Evolutionary conservation across 2,888 invertebrate genomes (phyloP), one percentile per base, ranked within the genome.

Genomic region (Prostheceraeus crozeri): DNA sequence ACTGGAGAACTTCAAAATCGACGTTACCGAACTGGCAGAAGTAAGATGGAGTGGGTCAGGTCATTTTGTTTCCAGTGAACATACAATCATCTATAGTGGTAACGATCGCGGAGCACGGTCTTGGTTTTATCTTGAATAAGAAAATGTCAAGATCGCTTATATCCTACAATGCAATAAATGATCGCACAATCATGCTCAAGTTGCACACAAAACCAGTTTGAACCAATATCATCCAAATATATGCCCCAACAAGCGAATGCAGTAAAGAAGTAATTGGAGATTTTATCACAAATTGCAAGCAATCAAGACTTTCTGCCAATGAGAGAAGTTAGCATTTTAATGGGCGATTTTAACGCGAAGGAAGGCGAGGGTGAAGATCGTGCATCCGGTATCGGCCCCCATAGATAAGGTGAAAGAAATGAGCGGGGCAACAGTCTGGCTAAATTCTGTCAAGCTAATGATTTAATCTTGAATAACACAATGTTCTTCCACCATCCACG

Each of bases 151-250:
- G 19, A n/a, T 40, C 40, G 19, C 40, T 40, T 40, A 40, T 40
- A 16, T 16, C 19, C 23, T 40, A 40, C 40, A 40, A 40, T 40
- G 19, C 40, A 40, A 23, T 40, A 16, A 16, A 16, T 16, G 40
- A 40, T 40, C 14, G 40, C 14, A 40, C 23, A 40, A 23, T 40
- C 14, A 23, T n/a, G 14, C 14, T 40, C 40, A 40, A 40, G 40
- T 16, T 40, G 6, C 14, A 40, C 40, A 40, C 40, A 16, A 16
- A n/a, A 40, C 40, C 40, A 23, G n/a, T n/a, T n/a, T n/a, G n/a
- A n/a, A n/a, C n/a, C n/a, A n/a, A n/a, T n/a, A 40, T 40, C 40
- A 40, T 40, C 23, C 40, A 40, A 40, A 40, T 40, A 8, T 40
- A 40, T 23, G 40, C 40, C 19, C 40, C 40, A 16, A 40, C 40